These are phyloP conservation scores for Raphicerus campestris DNA, from an alignment of 2,113 vertebrate species.

Conservation along the genomic window DNA sequence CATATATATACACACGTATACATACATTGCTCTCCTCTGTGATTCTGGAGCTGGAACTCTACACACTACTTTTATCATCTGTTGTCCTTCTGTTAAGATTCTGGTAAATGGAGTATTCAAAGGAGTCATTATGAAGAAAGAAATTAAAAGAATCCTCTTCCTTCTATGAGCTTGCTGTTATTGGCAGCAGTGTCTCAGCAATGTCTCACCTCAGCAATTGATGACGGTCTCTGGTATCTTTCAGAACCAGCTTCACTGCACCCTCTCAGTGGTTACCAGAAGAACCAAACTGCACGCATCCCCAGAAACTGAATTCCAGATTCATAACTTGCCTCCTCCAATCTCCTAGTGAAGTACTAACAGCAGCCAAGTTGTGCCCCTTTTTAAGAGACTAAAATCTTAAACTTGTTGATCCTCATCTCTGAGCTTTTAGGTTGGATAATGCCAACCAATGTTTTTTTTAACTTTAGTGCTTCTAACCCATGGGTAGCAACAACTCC, in stretches of 20 bases:
- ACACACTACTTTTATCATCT: not conserved
- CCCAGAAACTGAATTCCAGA: not conserved
- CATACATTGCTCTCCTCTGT: not conserved
- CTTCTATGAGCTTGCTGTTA: not conserved
- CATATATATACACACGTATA: not conserved
- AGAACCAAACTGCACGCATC: not conserved
- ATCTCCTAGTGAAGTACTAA: not conserved
- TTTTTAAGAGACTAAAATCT: not conserved
- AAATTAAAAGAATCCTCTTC: not conserved
- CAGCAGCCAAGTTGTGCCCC: not conserved
- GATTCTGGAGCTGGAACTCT: not conserved
- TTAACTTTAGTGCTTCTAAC: too few species aligned
- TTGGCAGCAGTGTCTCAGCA: not conserved
- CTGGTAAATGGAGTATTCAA: not conserved
- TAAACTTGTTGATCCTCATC: not conserved
- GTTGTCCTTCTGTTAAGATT: not conserved
- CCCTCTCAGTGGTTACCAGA: not conserved
- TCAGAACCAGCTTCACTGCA: not conserved
- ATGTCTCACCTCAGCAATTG: not conserved
- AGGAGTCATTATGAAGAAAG: not conserved
- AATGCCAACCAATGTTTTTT: too few species aligned
- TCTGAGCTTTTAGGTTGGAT: not conserved
- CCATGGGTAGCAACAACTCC: not conserved
- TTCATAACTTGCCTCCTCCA: too few species aligned
- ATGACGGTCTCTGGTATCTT: not conserved